Base-by-base conservation (phyloP, 2,113 vertebrate genomes). In the Pelusios castaneus region DNA sequence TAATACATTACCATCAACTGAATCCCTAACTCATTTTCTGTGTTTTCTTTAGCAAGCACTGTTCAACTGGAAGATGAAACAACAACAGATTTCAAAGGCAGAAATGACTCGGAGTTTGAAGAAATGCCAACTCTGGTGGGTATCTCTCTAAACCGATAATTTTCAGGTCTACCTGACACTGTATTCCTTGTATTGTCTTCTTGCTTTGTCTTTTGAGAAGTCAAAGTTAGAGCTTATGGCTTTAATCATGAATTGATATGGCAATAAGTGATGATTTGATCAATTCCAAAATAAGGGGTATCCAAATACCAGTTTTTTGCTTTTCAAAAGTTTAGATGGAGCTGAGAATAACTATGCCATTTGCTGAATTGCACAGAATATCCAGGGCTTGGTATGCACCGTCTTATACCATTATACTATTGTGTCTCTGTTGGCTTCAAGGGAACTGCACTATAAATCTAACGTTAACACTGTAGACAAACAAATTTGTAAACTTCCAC, bases 61-160 rank as follows among this genome's bases (percentile, higher is more conserved):
- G 60, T 60, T 27, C 24, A 41, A 56, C 93, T 96, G 80, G 98
- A 97, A 95, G 97, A 98, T 88, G 95, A 95, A 85, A 83, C 93
- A 52, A 88, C 90, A 24, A 92, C 10, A 16, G 93, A 95, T 85
- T 41, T 92, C 90, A 81, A 76, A 73, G 80, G 93, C 17, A 92
- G 88, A 34, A 94, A 96, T 51, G 25, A 91, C 13, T 55, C 54
- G 13, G 85, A 86, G 7, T 49, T 76, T 45, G 70, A 95, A 45
- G 93, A 87, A 80, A 14, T 34, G 8, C 83, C 96, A 24, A 82
- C 93, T 8, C 25, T 47, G 82, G 98, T 98, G 87, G 97, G 98
- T 97, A 34, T 86, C 27, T 25, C 34, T 80, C 47, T 75, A 54
- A 81, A 41, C 2, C 29, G 60, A 55, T 10, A 12, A 16, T 89